These are phyloP conservation scores for Patagioenas fasciata DNA, from an alignment of 2,113 vertebrate genomes.

Conservation along the genomic window DNA sequence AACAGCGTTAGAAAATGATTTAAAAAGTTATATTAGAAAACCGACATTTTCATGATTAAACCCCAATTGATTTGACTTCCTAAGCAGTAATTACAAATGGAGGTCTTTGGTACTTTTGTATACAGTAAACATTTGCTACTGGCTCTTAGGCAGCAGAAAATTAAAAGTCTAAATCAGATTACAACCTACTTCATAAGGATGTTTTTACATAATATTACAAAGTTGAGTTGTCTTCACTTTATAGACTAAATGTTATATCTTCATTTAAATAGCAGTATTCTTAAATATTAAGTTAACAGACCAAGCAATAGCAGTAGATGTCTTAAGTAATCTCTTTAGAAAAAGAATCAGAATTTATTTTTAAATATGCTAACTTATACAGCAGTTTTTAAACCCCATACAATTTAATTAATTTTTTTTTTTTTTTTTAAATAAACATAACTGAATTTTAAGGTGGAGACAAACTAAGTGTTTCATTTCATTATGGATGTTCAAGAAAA, in stretches of 20 bases:
- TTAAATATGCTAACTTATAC: accelerated
- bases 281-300: background rate
- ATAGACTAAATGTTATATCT: background rate
- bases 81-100: background rate
- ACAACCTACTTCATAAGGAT: background rate
- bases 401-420: background rate
- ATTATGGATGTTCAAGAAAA: background rate
- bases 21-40: background rate
- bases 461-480: background rate
- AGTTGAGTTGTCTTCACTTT: background rate
- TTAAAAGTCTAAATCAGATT: background rate
- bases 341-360: background rate
- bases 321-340: background rate
- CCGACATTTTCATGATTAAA: background rate
- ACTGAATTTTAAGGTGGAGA: background rate
- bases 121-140: background rate
- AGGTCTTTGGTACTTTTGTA: background rate
- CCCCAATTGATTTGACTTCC: background rate
- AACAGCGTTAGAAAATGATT: background rate
- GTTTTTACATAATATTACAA: background rate
- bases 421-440: background rate
- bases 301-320: background rate
- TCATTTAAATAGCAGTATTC: background rate
- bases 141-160: background rate
- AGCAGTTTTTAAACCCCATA: background rate